Percentiles rank a stretch among this genome's conserved stretches.
Evolutionary conservation across 2,888 invertebrate genomes (phyloP).

Genomic region (Rhagonycha lutea): DNA sequence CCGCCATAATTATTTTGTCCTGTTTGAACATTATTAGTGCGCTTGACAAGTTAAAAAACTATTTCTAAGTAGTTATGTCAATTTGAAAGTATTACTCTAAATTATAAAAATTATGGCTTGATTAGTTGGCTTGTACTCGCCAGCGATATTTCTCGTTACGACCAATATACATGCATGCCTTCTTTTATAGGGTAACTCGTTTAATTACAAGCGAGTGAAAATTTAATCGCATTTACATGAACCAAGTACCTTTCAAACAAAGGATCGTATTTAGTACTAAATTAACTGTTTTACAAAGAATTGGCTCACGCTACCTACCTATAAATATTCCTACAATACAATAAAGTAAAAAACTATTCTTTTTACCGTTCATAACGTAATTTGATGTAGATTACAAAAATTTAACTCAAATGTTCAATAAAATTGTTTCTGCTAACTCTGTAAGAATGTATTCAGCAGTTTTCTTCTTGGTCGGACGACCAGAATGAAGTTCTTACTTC

Average conservation of each 20-base stretch:
- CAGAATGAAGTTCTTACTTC: no score
- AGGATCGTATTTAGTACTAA: slow-evolving; percentile 8
- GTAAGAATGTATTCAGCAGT: no score
- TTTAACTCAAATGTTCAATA: neutral
- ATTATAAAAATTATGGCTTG: slow-evolving; percentile 7
- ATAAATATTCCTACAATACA: neutral
- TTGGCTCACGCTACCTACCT: slow-evolving; percentile 4
- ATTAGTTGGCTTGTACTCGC: slow-evolving; percentile 6
- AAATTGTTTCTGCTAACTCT: no score
- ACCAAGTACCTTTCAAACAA: slow-evolving; percentile 17
- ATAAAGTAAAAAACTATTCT: neutral
- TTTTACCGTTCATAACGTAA: neutral
- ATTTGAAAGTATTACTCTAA: neutral
- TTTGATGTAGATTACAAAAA: neutral
- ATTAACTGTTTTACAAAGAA: slow-evolving; percentile 1
- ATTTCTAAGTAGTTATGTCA: neutral
- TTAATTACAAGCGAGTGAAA: slow-evolving; percentile 35
- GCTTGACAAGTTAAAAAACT: neutral
- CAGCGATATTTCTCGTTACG: slow-evolving; percentile 18
- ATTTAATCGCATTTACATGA: slow-evolving; percentile 38
- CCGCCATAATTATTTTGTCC: no score
- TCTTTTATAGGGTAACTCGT: slow-evolving; percentile 33
- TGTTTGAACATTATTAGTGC: no score
- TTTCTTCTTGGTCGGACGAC: no score
- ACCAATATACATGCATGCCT: slow-evolving; percentile 32